Conservation (phyloP, 2,888 invertebrate species). For the Macrosoma leucophasiata region DNA sequence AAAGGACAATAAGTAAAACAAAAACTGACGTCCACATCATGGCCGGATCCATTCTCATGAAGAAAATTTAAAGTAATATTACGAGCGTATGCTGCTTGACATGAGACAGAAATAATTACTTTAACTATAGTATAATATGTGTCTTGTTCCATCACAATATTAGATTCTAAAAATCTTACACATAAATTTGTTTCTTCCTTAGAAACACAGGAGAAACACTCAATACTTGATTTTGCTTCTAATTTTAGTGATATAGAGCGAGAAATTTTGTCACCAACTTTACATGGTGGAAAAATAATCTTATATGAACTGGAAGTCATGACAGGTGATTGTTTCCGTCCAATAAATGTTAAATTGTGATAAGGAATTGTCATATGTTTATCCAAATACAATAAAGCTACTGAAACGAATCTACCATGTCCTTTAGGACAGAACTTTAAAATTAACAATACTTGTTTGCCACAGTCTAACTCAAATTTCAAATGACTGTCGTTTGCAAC, state of each 20-base stretch:
- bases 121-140: conserved; percentile 35
- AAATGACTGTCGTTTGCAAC: conserved; percentile 42
- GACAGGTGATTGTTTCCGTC: conserved; percentile 41
- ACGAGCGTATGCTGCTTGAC: conserved; percentile 33
- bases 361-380: conserved; percentile 55
- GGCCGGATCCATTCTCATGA: conserved; percentile 46
- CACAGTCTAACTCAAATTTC: conserved; percentile 49
- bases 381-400: conserved; percentile 55
- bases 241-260: conserved; percentile 40
- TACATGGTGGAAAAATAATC: conserved; percentile 56
- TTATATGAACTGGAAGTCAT: conserved; percentile 45
- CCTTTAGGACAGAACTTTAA: conserved; percentile 56
- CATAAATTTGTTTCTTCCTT: conserved; percentile 41
- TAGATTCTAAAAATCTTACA: conserved; percentile 35
- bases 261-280: conserved; percentile 36
- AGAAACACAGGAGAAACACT: conserved; percentile 41
- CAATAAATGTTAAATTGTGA: conserved; percentile 57
- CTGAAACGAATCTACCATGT: conserved; percentile 49
- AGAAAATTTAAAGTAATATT: conserved; percentile 40
- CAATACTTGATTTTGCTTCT: conserved; percentile 35
- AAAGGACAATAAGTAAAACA: conserved; percentile 55
- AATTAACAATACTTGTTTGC: conserved; percentile 33
- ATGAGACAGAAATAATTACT: conserved; percentile 40
- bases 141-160: conserved; percentile 29
- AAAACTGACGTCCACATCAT: conserved; percentile 54